Conservation (phyloP, 23 tunicate species). For the Corella eumyota region DNA sequence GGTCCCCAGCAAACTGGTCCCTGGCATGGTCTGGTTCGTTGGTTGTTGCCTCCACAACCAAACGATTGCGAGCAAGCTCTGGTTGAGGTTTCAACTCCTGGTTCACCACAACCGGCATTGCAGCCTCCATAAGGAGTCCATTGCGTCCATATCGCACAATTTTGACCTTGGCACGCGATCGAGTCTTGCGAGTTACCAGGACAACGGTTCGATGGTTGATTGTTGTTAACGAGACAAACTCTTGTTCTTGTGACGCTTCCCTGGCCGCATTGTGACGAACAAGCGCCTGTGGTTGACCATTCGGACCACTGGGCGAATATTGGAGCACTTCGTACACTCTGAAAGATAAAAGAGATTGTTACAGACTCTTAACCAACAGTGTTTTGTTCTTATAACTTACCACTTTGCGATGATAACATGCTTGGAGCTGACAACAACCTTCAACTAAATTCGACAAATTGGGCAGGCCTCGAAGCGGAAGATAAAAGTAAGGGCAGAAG, state of each 20-base stretch:
- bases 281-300: conserved; percentile 1
- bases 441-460: too few species aligned
- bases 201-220: neutral
- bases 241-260: neutral
- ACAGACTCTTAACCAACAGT: too few species aligned
- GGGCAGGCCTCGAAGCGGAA: conserved; percentile 15
- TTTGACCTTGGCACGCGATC: neutral
- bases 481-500: conserved; percentile 12
- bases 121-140: conserved; percentile 6
- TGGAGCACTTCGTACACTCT: too few species aligned
- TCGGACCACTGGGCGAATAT: conserved; percentile 1
- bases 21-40: neutral
- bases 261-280: neutral
- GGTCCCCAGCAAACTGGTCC: too few species aligned
- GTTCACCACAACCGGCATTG: conserved; percentile 1
- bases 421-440: too few species aligned
- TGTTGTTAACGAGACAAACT: neutral
- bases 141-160: neutral
- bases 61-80: neutral
- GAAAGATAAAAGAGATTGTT: too few species aligned
- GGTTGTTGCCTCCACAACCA: neutral
- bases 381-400: too few species aligned
- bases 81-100: neutral
- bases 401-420: too few species aligned
- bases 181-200: neutral